phyloP scores from a whole-genome alignment of 37 sponge, comb jelly and placozoan species.

The Diacarnus erythraeanus region DNA sequence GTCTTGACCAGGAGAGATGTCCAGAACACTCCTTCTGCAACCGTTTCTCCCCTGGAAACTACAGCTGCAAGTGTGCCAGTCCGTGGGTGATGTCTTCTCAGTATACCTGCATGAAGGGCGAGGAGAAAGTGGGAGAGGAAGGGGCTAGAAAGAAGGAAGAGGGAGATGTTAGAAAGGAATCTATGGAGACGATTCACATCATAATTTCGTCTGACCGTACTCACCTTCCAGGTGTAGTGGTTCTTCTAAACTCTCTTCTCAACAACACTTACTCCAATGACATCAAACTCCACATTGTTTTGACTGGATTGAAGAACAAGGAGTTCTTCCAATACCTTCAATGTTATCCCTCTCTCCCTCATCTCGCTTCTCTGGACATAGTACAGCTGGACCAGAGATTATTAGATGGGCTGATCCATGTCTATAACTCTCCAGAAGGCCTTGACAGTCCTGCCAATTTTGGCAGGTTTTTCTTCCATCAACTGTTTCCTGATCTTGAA shows the following conservation, averaged over 20 bases:
- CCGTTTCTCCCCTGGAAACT: slow-evolving; percentile 56
- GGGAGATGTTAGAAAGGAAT: not conserved
- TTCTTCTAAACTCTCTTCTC: slow-evolving; percentile 40
- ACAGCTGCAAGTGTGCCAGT: slow-evolving; percentile 52
- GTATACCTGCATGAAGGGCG: not conserved
- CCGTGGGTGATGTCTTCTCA: slow-evolving; percentile 7
- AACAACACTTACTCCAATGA: slow-evolving; percentile 14
- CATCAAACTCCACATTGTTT: slow-evolving; percentile 40
- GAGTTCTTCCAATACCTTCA: slow-evolving; percentile 28
- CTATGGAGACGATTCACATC: slow-evolving; percentile 21
- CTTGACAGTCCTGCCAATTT: slow-evolving; percentile 76
- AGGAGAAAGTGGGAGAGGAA: not conserved
- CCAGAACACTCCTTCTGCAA: slow-evolving; percentile 56
- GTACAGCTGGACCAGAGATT: not conserved
- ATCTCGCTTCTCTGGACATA: slow-evolving; percentile 12
- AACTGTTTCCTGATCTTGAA: slow-evolving; percentile 36
- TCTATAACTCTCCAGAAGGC: slow-evolving; percentile 14
- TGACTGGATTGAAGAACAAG: slow-evolving; percentile 13
- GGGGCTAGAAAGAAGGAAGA: not conserved
- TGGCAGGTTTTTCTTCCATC: slow-evolving; percentile 49
- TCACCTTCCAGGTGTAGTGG: slow-evolving; percentile 44
- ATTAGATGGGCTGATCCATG: slow-evolving; percentile 17
- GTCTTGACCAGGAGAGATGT: slow-evolving; percentile 41
- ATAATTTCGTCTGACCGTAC: slow-evolving; percentile 52
- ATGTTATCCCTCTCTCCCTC: slow-evolving; percentile 14